Conservation (phyloP, 2,888 invertebrate species). For the Metallyticus violacea region DNA sequence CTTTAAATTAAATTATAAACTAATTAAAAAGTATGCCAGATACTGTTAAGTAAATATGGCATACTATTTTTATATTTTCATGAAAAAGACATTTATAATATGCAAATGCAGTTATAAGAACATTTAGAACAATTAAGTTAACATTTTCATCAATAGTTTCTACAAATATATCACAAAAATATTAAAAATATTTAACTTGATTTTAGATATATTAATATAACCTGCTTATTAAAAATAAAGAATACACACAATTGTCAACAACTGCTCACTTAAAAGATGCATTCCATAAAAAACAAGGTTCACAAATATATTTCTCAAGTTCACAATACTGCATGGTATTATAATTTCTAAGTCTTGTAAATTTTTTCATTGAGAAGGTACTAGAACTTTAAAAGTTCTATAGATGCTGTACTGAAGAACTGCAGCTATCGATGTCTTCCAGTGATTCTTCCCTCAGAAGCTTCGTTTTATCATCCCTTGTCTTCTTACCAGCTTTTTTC, state of each 20-base stretch:
- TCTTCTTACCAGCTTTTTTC: slow-evolving; percentile 48
- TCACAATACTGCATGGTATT: neutral
- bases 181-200: neutral
- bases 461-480: slow-evolving; percentile 36
- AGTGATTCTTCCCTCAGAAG: slow-evolving; percentile 9
- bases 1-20: no score
- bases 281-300: neutral
- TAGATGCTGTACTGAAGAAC: neutral
- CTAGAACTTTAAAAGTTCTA: neutral
- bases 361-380: neutral
- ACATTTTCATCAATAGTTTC: neutral
- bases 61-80: no score
- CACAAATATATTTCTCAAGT: neutral
- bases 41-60: no score
- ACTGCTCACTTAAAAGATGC: no score
- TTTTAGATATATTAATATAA: neutral
- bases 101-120: neutral
- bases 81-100: no score
- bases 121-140: neutral
- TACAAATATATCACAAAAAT: neutral
- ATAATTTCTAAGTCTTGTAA: no score
- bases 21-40: no score
- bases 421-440: neutral
- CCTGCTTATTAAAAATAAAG: neutral
- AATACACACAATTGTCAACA: neutral